These are phyloP conservation scores for Hiodon tergisus DNA, from an alignment of 2,113 vertebrate genomes.

Conservation along the genomic window DNA sequence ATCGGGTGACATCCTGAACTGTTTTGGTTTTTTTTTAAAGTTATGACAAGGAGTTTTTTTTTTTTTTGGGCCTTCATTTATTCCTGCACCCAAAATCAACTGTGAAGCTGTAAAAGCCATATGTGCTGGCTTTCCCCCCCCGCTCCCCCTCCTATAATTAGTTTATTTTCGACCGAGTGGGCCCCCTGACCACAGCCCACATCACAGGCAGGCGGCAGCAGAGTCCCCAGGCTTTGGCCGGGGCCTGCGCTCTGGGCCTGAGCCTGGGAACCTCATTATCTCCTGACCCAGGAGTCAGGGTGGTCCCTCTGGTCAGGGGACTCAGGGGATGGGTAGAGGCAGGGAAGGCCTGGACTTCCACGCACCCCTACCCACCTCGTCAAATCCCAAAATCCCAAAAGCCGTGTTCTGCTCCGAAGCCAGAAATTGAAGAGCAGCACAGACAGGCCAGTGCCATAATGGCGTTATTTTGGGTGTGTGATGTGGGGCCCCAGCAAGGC, in stretches of 20 bases:
- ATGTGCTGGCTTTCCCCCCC: constrained; percentile 23
- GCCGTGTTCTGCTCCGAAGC: no score
- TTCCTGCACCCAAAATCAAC: constrained; percentile 29
- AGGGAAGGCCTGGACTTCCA: no score
- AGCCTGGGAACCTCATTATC: constrained; percentile 29
- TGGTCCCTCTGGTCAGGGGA: constrained; percentile 13
- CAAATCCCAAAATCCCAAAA: no score
- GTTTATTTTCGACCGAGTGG: constrained; percentile 35
- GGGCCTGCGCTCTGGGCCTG: constrained; percentile 7
- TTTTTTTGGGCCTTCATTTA: no score
- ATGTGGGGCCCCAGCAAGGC: no score
- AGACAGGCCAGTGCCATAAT: no score
- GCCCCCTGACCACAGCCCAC: constrained; percentile 28
- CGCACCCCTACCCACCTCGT: no score
- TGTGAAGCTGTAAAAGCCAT: constrained; percentile 31
- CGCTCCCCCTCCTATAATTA: constrained; percentile 36
- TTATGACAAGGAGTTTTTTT: no score
- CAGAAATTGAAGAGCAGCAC: no score
- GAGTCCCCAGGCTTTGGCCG: neutral
- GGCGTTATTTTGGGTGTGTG: no score
- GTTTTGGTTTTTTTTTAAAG: no score
- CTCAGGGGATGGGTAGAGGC: neutral
- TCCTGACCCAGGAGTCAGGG: constrained; percentile 18
- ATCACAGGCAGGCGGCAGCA: constrained; percentile 23
- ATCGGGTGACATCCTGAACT: no score